Evolutionary conservation across 2,888 invertebrate genomes (phyloP).

Genomic region (Pseudanteris insignis): DNA sequence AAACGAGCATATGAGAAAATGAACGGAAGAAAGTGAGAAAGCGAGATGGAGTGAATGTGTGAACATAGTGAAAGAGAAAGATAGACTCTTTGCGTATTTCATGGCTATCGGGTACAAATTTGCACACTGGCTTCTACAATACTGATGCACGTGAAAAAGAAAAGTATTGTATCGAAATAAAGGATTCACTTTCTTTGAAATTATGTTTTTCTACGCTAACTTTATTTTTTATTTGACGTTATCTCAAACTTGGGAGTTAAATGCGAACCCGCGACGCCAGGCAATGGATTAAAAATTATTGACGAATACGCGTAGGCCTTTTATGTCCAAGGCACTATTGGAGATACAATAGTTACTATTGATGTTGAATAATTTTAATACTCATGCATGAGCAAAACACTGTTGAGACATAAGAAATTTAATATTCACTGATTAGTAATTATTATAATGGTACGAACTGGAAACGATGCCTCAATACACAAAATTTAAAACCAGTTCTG

Average conservation of each 20-base stretch:
- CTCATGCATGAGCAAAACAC: slow-evolving; percentile 30
- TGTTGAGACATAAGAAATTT: slow-evolving; percentile 37
- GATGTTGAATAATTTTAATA: slow-evolving; percentile 42
- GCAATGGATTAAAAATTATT: no score
- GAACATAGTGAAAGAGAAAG: slow-evolving; percentile 36
- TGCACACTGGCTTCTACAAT: slow-evolving; percentile 42
- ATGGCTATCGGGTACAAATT: slow-evolving; percentile 52
- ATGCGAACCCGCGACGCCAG: no score
- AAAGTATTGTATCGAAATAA: no score
- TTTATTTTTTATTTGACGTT: neutral
- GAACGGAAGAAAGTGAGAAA: slow-evolving; percentile 12
- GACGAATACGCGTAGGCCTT: slow-evolving; percentile 24
- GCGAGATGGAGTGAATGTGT: slow-evolving; percentile 31
- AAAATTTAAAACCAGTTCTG: no score
- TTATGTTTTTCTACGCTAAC: slow-evolving; percentile 18
- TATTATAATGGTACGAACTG: slow-evolving; percentile 23
- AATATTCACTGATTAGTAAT: slow-evolving; percentile 33
- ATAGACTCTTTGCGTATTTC: slow-evolving; percentile 38
- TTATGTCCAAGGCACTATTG: slow-evolving; percentile 22
- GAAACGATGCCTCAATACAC: slow-evolving; percentile 24
- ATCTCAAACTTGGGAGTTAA: no score
- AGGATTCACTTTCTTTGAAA: slow-evolving; percentile 18
- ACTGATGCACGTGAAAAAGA: slow-evolving; percentile 42
- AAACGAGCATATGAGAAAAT: no score
- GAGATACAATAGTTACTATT: slow-evolving; percentile 41